phyloP scores from a whole-genome alignment of 1,140 invertebrate genomes.

The Philopotamus ludificatus region DNA sequence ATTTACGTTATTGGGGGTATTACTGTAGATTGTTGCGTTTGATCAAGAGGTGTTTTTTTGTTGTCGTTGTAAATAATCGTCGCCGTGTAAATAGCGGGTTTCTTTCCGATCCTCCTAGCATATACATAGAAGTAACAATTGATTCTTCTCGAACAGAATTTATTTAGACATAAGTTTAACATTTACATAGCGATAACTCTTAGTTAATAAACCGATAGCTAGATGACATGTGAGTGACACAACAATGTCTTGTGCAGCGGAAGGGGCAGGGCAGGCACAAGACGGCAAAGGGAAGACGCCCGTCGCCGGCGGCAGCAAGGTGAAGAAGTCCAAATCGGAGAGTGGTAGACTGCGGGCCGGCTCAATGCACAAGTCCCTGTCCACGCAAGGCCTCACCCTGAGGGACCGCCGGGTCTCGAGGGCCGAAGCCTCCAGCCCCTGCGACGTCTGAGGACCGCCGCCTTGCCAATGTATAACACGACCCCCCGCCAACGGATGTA shows the following conservation, averaged over 20 bases:
- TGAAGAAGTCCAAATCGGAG: conserved; percentile 54
- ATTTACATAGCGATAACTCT: background rate
- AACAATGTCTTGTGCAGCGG: conserved; percentile 36
- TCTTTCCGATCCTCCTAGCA: too few species aligned
- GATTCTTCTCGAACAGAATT: background rate
- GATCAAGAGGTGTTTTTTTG: too few species aligned
- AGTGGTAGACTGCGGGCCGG: conserved; percentile 30
- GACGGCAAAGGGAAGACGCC: conserved; percentile 56
- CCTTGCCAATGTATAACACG: too few species aligned
- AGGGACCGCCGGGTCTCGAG: conserved; percentile 29
- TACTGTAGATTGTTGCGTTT: too few species aligned
- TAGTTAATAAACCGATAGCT: background rate
- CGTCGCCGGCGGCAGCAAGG: conserved; percentile 51
- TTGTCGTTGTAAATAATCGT: too few species aligned
- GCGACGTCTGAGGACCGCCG: conserved; percentile 39
- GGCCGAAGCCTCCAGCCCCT: conserved; percentile 32
- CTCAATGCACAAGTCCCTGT: conserved; percentile 49
- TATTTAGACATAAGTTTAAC: background rate
- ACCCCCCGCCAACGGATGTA: too few species aligned
- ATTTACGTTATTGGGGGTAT: too few species aligned
- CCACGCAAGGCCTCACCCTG: conserved; percentile 47
- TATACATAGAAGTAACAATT: background rate
- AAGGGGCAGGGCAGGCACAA: conserved; percentile 50
- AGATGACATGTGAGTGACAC: background rate
- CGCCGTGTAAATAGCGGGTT: too few species aligned